Conservation (phyloP, 2,888 invertebrate genomes). For the Graphium colonna region DNA sequence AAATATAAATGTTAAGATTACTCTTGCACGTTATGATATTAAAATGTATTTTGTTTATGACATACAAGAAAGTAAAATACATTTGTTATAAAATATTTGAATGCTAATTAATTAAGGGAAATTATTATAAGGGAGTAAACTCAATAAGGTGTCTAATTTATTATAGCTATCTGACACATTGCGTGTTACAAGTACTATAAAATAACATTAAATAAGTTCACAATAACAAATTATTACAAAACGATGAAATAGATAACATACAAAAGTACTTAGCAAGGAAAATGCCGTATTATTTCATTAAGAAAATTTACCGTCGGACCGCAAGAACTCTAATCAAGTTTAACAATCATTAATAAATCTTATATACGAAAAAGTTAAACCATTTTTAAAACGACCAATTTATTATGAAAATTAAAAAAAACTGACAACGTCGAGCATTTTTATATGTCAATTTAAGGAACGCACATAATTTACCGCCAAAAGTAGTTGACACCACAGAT, state of each 20-base stretch:
- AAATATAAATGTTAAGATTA: no score
- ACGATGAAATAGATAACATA: not conserved
- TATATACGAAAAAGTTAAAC: not conserved
- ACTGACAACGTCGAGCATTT: not conserved
- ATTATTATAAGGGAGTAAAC: not conserved
- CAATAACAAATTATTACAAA: not conserved
- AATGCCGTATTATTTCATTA: not conserved
- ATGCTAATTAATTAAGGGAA: not conserved
- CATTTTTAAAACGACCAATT: not conserved
- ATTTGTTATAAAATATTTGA: not conserved
- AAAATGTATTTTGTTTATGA: no score
- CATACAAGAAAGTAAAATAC: no score
- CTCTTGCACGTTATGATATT: no score
- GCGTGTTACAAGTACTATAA: not conserved
- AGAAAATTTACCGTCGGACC: not conserved
- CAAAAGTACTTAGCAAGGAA: not conserved
- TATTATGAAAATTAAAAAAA: not conserved
- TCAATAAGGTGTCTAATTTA: not conserved
- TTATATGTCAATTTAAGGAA: not conserved
- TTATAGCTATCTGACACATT: not conserved
- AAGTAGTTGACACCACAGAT: not conserved
- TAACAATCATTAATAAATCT: not conserved
- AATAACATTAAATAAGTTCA: not conserved
- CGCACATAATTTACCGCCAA: constrained; percentile 5
- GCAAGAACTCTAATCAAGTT: not conserved